Conservation (phyloP, 2,888 invertebrate genomes). For the Tachina grossa region DNA sequence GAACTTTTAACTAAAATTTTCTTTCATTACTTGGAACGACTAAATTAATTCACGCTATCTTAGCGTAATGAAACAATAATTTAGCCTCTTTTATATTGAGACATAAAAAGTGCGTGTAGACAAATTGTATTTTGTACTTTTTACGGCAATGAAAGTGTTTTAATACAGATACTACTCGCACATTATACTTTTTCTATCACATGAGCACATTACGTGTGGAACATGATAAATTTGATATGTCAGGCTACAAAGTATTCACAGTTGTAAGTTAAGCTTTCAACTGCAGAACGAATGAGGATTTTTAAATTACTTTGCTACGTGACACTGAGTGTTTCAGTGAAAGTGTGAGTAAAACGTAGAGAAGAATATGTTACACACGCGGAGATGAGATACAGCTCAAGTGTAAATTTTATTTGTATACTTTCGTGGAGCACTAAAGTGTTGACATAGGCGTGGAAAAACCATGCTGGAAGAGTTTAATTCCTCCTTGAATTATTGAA, state of each 20-base stretch:
- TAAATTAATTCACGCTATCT: neutral
- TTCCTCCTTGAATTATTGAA: no score
- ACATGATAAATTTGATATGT: constrained; percentile 63
- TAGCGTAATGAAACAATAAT: neutral
- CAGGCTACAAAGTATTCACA: constrained; percentile 58
- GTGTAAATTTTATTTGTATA: neutral
- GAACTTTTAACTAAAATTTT: neutral
- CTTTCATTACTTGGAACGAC: neutral
- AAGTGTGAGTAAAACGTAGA: constrained; percentile 25
- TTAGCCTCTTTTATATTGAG: neutral
- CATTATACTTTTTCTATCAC: neutral
- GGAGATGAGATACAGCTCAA: neutral
- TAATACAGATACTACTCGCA: neutral
- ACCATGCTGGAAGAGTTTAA: no score
- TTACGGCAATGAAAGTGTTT: neutral
- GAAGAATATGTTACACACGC: neutral
- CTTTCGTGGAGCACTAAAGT: neutral
- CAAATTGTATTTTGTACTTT: neutral
- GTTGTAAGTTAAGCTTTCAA: constrained; percentile 54
- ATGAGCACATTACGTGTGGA: constrained; percentile 55
- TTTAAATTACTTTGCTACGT: constrained; percentile 60
- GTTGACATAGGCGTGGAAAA: no score
- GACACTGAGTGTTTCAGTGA: constrained; percentile 42
- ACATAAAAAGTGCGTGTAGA: neutral
- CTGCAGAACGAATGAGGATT: constrained; percentile 52